These are phyloP conservation scores for Adoxophyes honmai DNA, from an alignment of 1,140 invertebrate species.

Conservation along the genomic window DNA sequence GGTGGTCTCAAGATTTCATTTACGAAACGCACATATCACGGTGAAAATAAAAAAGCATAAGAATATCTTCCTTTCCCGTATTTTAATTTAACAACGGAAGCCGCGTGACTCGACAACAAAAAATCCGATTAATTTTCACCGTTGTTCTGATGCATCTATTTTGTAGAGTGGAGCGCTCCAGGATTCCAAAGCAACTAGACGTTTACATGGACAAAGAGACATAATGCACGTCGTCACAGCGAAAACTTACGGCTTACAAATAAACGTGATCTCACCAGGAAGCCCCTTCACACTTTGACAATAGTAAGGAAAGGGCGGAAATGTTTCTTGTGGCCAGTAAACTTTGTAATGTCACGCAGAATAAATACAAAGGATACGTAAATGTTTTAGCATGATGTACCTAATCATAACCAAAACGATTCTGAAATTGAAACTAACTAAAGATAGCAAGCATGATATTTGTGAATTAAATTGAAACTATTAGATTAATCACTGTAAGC, in stretches of 20 bases:
- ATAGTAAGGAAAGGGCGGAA: slow-evolving; percentile 43
- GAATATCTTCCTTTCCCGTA: slow-evolving; percentile 45
- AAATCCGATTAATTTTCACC: slow-evolving; percentile 61
- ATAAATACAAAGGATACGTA: too few relatives aligned
- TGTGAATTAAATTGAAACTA: too few relatives aligned
- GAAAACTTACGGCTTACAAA: slow-evolving; percentile 41
- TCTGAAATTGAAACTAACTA: too few relatives aligned
- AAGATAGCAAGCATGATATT: too few relatives aligned
- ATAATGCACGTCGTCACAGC: slow-evolving; percentile 31
- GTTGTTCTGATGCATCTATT: slow-evolving; percentile 31
- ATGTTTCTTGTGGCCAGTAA: slow-evolving; percentile 18
- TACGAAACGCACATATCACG: slow-evolving; percentile 26
- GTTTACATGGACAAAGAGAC: slow-evolving; percentile 33
- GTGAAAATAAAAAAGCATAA: slow-evolving; percentile 37
- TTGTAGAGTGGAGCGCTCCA: slow-evolving; percentile 50
- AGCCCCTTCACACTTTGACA: slow-evolving; percentile 48
- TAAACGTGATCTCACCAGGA: slow-evolving; percentile 65
- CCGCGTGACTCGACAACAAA: slow-evolving; percentile 61
- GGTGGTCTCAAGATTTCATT: slow-evolving; percentile 34
- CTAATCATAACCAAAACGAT: too few relatives aligned
- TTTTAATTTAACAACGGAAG: slow-evolving; percentile 69
- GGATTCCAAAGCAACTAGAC: slow-evolving; percentile 34
- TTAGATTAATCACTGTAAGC: too few relatives aligned
- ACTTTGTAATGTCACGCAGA: neutral
- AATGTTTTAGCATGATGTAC: too few relatives aligned